Conservation (phyloP, 1,140 invertebrate genomes). For the Macrostomum lignano region DNA sequence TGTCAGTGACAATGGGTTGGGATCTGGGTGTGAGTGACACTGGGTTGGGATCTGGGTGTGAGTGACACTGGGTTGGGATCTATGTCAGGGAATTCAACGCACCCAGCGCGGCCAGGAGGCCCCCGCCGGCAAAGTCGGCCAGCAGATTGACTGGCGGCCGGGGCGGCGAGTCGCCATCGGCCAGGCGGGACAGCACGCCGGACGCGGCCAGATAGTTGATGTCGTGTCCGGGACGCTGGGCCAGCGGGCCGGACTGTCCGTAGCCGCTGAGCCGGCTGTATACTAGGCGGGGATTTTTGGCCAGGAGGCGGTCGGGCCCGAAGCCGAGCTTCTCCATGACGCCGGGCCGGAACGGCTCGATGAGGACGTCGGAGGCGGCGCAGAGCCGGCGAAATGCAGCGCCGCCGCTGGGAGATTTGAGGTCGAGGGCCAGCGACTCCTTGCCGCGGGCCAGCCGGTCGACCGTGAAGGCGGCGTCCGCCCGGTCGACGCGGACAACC, state of each 20-base stretch:
- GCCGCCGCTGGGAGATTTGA: slow-evolving; percentile 43
- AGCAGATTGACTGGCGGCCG: slow-evolving; percentile 49
- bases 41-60: too few species aligned
- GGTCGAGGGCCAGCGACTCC: slow-evolving; percentile 45
- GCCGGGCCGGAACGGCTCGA: slow-evolving; percentile 70
- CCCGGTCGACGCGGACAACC: slow-evolving; percentile 61
- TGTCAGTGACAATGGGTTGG: too few species aligned
- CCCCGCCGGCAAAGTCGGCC: slow-evolving; percentile 80
- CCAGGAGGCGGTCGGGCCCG: slow-evolving; percentile 44
- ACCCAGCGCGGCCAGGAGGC: slow-evolving; percentile 61
- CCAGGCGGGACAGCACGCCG: slow-evolving; percentile 52
- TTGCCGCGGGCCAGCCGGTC: slow-evolving; percentile 54
- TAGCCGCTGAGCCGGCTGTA: slow-evolving; percentile 71
- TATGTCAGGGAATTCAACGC: too few species aligned
- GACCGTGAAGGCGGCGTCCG: slow-evolving; percentile 25
- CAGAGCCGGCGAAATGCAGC: slow-evolving; percentile 43
- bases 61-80: too few species aligned
- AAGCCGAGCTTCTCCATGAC: slow-evolving; percentile 72
- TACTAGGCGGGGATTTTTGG: slow-evolving; percentile 48
- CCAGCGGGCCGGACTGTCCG: slow-evolving; percentile 51
- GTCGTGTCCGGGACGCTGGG: slow-evolving; percentile 59
- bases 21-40: too few species aligned
- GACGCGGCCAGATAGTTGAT: slow-evolving; percentile 79
- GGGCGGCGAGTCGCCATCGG: slow-evolving; percentile 40
- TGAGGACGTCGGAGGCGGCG: slow-evolving; percentile 48